Base-by-base conservation (phyloP, 2,888 invertebrate genomes). In the Diplazon laetatorius region DNA sequence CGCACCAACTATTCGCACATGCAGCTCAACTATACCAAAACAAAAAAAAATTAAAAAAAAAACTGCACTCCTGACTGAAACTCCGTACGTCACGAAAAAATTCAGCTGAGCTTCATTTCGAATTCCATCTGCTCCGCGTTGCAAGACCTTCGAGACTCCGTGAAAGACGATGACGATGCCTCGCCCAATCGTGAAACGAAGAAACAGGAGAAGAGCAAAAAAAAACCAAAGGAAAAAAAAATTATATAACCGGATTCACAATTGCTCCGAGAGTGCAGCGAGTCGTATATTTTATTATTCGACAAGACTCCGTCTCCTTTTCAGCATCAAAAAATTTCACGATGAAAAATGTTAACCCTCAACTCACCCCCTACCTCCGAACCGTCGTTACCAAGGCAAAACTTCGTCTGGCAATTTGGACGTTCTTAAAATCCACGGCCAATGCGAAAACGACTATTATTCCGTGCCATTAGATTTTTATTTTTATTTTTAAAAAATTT, bases 1-100 rank as follows among this genome's bases (percentile, higher is more conserved):
- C 50, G 37, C 16, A 70, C 57, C 35, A 76, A 59, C 30, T 70
- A 30, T 30, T 30, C 30, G 30, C 48, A 39, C 30, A 48, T 42
- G 55, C 14, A 65, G 76, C 65, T 76, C 70, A 50, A 59, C 42
- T 42, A n/a, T n/a, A n/a, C n/a, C n/a, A n/a, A n/a, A n/a, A n/a
- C n/a, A n/a, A n/a, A n/a, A n/a, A n/a, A n/a, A n/a, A n/a, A 50
- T 48, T n/a, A 55, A 62, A 44, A 55, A 39, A 18, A 63, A 70
- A 65, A 76, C 62, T 50, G 16, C 30, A 30, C 30, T 6, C 30
- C 10, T 16, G 18, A 57, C 37, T 37, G 2, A 1, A 12, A 18
- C 39, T 59, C 16, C 59, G 20, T 10, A 18, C 10, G 59, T 59
- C 35, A 39, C 35, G 30, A 59, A 16, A 6, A 37, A 59, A 39